phyloP scores from a whole-genome alignment of 2,888 invertebrate species.

The Cactoblastis cactorum region DNA sequence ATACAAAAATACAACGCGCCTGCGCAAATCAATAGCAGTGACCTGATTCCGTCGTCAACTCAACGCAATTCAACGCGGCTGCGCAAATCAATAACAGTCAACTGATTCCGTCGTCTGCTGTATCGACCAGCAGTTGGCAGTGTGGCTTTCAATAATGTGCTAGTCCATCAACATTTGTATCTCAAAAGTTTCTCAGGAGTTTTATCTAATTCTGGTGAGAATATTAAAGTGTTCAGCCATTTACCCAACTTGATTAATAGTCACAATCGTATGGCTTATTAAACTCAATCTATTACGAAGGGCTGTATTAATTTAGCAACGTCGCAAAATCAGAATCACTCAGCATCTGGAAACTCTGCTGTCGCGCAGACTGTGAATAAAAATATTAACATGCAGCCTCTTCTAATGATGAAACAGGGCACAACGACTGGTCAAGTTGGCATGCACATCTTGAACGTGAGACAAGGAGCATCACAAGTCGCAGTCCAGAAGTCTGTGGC shows the following conservation, averaged over 20 bases:
- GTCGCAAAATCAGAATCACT: constrained; percentile 70
- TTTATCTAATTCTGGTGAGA: constrained; percentile 69
- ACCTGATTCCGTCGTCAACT: constrained; percentile 43
- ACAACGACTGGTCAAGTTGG: constrained; percentile 52
- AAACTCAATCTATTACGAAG: constrained; percentile 82
- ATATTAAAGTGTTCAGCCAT: constrained; percentile 77
- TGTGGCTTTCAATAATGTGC: constrained; percentile 45
- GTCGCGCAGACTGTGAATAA: constrained; percentile 42
- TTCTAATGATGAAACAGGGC: constrained; percentile 69
- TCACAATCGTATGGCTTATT: constrained; percentile 41
- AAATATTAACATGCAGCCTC: constrained; percentile 65
- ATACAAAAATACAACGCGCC: constrained; percentile 54
- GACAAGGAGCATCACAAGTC: constrained; percentile 84
- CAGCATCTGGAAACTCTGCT: constrained; percentile 66
- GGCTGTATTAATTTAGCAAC: constrained; percentile 83
- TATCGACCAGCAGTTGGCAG: constrained; percentile 37
- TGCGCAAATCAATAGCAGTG: constrained; percentile 45
- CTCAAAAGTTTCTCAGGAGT: constrained; percentile 39
- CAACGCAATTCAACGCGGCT: too few species aligned
- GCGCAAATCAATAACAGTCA: constrained; percentile 45
- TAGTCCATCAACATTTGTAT: constrained; percentile 35
- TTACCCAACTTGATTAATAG: constrained; percentile 64
- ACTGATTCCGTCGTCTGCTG: constrained; percentile 42
- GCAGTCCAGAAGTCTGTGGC: constrained; percentile 87
- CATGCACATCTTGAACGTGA: constrained; percentile 87